Percentiles rank a stretch among this genome's conserved stretches.
Evolutionary conservation across 2,797 vertebrate species (phyloP).

Genomic region (Meda fulgida): DNA sequence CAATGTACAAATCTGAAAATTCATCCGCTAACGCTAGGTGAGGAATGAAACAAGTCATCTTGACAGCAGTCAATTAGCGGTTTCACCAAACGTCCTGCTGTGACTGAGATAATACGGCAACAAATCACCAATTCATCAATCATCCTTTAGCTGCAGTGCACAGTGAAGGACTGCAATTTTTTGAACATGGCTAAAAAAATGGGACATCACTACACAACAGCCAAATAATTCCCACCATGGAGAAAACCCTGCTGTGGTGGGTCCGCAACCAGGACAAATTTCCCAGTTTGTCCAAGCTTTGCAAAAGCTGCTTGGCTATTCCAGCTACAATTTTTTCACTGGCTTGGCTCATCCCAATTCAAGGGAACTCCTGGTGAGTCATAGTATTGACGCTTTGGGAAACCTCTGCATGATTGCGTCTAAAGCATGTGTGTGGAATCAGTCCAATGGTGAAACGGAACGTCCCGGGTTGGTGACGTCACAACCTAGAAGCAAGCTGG

Average conservation of each 20-base stretch:
- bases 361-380: too few relatives aligned
- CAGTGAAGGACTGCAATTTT: not conserved
- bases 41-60: not conserved
- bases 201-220: not conserved
- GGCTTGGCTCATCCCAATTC: not conserved
- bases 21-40: not conserved
- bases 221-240: not conserved
- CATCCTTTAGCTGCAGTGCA: not conserved
- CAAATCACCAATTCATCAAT: not conserved
- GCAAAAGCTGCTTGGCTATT: slow-evolving; percentile 20
- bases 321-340: not conserved
- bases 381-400: too few relatives aligned
- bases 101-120: not conserved
- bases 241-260: slow-evolving; percentile 11
- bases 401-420: too few relatives aligned
- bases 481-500: too few relatives aligned
- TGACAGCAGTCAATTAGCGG: not conserved
- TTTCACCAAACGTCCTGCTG: not conserved
- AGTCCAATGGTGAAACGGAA: too few relatives aligned
- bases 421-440: too few relatives aligned
- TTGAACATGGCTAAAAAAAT: not conserved
- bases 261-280: not conserved
- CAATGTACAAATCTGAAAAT: not conserved
- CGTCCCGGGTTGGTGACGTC: too few relatives aligned
- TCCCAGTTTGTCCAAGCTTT: not conserved